These are phyloP conservation scores for Coecobrya sp. DNA, from an alignment of 2,888 invertebrate genomes.

Conservation along the genomic window DNA sequence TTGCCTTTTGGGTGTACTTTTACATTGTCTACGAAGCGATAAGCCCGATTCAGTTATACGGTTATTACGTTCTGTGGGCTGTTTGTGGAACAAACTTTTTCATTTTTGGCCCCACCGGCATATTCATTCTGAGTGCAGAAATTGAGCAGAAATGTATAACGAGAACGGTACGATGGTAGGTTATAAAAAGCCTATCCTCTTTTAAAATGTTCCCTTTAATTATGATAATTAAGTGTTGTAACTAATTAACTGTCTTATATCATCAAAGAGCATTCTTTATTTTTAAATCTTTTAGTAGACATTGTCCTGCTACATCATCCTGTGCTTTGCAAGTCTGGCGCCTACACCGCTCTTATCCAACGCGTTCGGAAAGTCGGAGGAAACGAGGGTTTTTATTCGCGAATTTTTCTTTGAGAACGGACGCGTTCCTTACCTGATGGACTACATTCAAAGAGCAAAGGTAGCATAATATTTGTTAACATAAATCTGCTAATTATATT, in stretches of 20 bases:
- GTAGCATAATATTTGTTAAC: neutral
- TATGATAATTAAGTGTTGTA: neutral
- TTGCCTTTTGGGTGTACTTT: conserved; percentile 68
- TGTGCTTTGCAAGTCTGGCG: neutral
- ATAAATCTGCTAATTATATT: neutral
- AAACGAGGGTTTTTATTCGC: conserved; percentile 19
- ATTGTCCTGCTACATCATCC: conserved; percentile 10
- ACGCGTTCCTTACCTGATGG: conserved; percentile 54
- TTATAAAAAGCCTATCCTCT: neutral
- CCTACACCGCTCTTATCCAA: conserved; percentile 41
- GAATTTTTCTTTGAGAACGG: conserved; percentile 46
- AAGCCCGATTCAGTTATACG: neutral
- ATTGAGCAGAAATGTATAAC: neutral
- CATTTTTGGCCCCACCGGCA: conserved; percentile 26
- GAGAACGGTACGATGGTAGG: conserved; percentile 37
- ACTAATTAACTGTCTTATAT: neutral
- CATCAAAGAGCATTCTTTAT: neutral
- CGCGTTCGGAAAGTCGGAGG: neutral
- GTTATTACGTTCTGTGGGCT: conserved; percentile 39
- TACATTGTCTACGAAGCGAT: conserved; percentile 52
- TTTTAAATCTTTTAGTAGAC: conserved; percentile 55
- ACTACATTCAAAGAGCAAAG: conserved; percentile 43
- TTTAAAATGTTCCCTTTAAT: neutral
- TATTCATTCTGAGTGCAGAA: conserved; percentile 12
- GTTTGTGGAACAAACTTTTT: conserved; percentile 46